These are phyloP conservation scores for Vultur gryphus DNA, from an alignment of 2,797 vertebrate genomes.

Conservation along the genomic window DNA sequence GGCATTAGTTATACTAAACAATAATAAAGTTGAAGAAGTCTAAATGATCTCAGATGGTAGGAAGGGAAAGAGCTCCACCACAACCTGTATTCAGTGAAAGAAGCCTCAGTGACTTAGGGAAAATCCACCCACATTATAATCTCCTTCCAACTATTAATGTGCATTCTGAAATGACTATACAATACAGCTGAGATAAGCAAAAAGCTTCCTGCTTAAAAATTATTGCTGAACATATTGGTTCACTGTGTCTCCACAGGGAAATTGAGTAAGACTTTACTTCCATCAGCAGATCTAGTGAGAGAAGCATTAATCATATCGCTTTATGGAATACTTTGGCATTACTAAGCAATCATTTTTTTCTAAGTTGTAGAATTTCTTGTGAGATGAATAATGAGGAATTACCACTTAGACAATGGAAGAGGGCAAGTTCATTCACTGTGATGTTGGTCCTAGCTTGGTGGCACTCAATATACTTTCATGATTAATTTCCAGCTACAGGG, in stretches of 20 bases:
- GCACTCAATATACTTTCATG: not conserved
- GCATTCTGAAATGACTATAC: slow-evolving; percentile 24
- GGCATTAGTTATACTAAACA: not conserved
- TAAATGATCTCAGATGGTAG: not conserved
- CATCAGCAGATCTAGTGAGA: slow-evolving; percentile 55
- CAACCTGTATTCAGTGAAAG: not conserved
- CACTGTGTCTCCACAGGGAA: not conserved
- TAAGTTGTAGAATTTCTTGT: not conserved
- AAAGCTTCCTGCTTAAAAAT: slow-evolving; percentile 59
- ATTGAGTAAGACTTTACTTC: slow-evolving; percentile 55
- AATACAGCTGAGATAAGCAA: slow-evolving; percentile 56
- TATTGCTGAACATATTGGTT: slow-evolving; percentile 30
- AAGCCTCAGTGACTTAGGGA: slow-evolving; percentile 11
- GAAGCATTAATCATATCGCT: slow-evolving; percentile 59
- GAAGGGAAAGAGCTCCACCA: not conserved
- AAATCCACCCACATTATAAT: slow-evolving; percentile 3
- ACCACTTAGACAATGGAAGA: not conserved
- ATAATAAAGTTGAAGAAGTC: not conserved
- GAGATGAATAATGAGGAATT: not conserved
- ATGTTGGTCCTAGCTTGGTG: not conserved
- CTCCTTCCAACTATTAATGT: slow-evolving; percentile 40
- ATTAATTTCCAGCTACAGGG: slow-evolving; percentile 25
- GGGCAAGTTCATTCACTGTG: not conserved
- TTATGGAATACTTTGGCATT: slow-evolving; percentile 18
- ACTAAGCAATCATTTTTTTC: not conserved